phyloP scores from a whole-genome alignment of 2,113 vertebrate genomes.

The Cebidichthys violaceus region DNA sequence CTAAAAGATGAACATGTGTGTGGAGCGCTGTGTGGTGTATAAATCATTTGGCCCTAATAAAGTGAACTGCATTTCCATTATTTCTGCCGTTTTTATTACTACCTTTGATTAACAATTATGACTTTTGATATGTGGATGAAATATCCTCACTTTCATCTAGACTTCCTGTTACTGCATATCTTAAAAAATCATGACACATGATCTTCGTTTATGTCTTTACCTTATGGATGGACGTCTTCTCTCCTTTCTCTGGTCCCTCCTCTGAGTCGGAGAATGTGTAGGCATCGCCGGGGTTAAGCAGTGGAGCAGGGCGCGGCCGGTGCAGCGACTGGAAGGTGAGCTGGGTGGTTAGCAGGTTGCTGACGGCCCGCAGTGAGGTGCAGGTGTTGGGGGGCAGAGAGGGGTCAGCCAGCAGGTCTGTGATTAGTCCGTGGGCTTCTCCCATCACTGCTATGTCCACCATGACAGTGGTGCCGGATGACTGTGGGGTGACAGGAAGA shows the following conservation, averaged over 20 bases:
- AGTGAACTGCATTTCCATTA: conserved; percentile 54
- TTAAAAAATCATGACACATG: conserved; percentile 21
- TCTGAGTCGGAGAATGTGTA: conserved; percentile 94
- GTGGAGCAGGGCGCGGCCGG: conserved; percentile 87
- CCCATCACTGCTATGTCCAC: conserved; percentile 99
- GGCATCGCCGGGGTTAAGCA: conserved; percentile 88
- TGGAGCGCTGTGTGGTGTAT: conserved; percentile 49
- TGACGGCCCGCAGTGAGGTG: conserved; percentile 93
- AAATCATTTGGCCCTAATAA: conserved; percentile 71
- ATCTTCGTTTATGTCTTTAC: conserved; percentile 71
- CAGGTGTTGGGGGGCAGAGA: conserved; percentile 94
- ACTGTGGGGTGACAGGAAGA: conserved; percentile 79
- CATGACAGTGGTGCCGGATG: conserved; percentile 94
- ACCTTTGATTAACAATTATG: conserved; percentile 44
- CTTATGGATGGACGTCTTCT: conserved; percentile 94
- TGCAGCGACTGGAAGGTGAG: conserved; percentile 95
- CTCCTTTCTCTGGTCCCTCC: conserved; percentile 90
- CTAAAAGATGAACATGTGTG: conserved; percentile 76
- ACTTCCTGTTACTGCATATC: conserved; percentile 8
- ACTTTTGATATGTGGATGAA: conserved; percentile 37
- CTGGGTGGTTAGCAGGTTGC: conserved; percentile 95
- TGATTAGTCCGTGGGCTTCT: conserved; percentile 96
- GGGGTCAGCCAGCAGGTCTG: conserved; percentile 95
- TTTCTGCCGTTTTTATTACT: conserved; percentile 36
- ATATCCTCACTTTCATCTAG: conserved; percentile 16